Percentiles rank a stretch among this genome's conserved stretches.
Conservation (phyloP, 2,888 invertebrate species). For the Siphlonurus alternatus region DNA sequence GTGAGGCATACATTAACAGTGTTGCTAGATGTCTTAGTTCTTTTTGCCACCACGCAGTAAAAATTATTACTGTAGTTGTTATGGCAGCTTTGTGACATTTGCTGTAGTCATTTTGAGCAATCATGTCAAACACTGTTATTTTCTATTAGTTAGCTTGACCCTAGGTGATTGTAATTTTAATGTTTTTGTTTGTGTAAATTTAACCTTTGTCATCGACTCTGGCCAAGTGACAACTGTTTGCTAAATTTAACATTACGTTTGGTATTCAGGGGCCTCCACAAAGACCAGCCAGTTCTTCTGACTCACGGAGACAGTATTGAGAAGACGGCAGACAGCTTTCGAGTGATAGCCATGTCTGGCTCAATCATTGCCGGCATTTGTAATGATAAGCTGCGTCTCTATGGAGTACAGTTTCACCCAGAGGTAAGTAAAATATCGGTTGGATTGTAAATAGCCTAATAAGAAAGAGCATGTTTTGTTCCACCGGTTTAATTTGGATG, state of each 20-base stretch:
- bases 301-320: slow-evolving; percentile 97
- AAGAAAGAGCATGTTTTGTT: background rate
- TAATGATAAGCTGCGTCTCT: slow-evolving; percentile 75
- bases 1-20: too few relatives aligned
- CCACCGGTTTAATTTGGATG: too few relatives aligned
- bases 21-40: too few relatives aligned
- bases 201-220: background rate
- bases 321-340: slow-evolving; percentile 76
- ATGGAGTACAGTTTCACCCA: slow-evolving; percentile 98
- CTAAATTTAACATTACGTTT: background rate
- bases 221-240: too few relatives aligned
- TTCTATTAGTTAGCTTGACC: too few relatives aligned
- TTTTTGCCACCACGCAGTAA: too few relatives aligned
- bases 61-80: too few relatives aligned
- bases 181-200: background rate
- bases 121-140: too few relatives aligned
- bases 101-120: too few relatives aligned
- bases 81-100: too few relatives aligned
- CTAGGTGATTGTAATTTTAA: too few relatives aligned
- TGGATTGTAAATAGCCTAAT: slow-evolving; percentile 1
- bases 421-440: slow-evolving; percentile 50
- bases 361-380: slow-evolving; percentile 77
- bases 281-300: slow-evolving; percentile 74
- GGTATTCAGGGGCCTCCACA: slow-evolving; percentile 69
- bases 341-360: slow-evolving; percentile 68